A percentile compares a stretch with the other conserved stretches of the same genome.
Evolutionary conservation across 2,113 vertebrate genomes (phyloP).

Genomic region (Myrmecophaga tridactyla): DNA sequence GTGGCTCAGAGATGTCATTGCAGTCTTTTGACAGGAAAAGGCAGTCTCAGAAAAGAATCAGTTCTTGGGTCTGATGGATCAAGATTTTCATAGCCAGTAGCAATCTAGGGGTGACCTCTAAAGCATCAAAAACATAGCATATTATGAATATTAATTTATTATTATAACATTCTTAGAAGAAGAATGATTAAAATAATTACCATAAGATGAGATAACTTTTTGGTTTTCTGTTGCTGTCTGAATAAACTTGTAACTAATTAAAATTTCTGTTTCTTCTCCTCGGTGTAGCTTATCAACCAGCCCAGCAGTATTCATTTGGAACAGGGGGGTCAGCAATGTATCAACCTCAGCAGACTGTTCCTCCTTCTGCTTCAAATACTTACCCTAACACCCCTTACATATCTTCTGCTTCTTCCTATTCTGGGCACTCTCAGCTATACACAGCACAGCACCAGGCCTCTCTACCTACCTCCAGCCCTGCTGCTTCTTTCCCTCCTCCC

Average conservation of each 20-base stretch:
- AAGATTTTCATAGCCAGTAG: not conserved
- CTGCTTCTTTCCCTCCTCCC: slow-evolving; percentile 81
- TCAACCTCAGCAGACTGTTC: slow-evolving; percentile 88
- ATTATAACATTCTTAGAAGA: not conserved
- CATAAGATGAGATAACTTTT: not conserved
- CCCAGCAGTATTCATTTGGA: slow-evolving; percentile 90
- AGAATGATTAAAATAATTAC: not conserved
- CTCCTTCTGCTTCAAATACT: slow-evolving; percentile 83
- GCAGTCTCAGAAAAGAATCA: not conserved
- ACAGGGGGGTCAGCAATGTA: slow-evolving; percentile 89
- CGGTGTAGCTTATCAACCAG: slow-evolving; percentile 89
- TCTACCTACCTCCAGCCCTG: slow-evolving; percentile 73
- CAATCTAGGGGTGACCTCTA: not conserved
- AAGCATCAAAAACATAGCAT: not conserved
- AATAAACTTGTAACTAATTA: slow-evolving; percentile 70
- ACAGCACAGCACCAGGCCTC: slow-evolving; percentile 80
- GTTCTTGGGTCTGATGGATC: not conserved
- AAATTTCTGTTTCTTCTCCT: slow-evolving; percentile 77
- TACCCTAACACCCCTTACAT: slow-evolving; percentile 82
- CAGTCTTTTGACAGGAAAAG: not conserved
- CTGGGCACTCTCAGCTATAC: slow-evolving; percentile 77
- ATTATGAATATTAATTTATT: not conserved
- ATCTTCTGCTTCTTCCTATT: slow-evolving; percentile 81
- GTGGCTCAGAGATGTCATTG: not conserved
- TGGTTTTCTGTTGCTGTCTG: not conserved